phyloP scores from a whole-genome alignment of 2,797 vertebrate species.

The Gobio occitaniae region DNA sequence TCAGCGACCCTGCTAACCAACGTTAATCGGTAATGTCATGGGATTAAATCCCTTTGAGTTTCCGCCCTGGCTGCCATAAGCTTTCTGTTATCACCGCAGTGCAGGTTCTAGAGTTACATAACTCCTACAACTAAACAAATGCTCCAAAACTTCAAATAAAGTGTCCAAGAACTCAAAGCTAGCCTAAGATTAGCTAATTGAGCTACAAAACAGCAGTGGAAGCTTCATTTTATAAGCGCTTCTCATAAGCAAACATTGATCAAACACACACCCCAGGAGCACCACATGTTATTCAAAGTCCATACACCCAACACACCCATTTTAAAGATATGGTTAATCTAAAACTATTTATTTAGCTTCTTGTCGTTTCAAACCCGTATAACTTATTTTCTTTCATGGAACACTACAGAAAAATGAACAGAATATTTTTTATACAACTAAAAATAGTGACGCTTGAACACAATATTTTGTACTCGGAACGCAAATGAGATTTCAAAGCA shows the following conservation, averaged over 20 bases:
- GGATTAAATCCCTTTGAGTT: slow-evolving; percentile 71
- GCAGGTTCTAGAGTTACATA: slow-evolving; percentile 72
- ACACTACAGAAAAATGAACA: background rate
- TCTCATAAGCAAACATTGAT: slow-evolving; percentile 37
- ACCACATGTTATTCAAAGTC: background rate
- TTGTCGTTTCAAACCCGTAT: background rate
- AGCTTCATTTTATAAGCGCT: slow-evolving; percentile 43
- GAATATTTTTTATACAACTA: background rate
- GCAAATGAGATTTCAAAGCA: background rate
- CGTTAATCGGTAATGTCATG: slow-evolving; percentile 68
- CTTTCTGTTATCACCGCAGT: slow-evolving; percentile 72
- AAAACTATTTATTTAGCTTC: background rate
- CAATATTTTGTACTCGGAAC: background rate
- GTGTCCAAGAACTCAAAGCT: slow-evolving; percentile 57
- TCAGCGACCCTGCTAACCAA: slow-evolving; percentile 62
- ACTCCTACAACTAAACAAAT: slow-evolving; percentile 62
- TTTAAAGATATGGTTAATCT: background rate
- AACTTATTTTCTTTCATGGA: background rate
- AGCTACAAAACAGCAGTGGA: slow-evolving; percentile 55
- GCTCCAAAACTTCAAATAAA: slow-evolving; percentile 56
- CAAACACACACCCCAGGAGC: background rate
- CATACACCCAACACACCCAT: background rate
- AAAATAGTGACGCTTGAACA: background rate
- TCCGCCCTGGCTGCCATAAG: slow-evolving; percentile 68
- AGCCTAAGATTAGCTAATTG: slow-evolving; percentile 68